Percentiles rank a stretch among this genome's conserved stretches.
Evolutionary conservation across 2,797 vertebrate genomes (phyloP).

Genomic region (Gila robusta): DNA sequence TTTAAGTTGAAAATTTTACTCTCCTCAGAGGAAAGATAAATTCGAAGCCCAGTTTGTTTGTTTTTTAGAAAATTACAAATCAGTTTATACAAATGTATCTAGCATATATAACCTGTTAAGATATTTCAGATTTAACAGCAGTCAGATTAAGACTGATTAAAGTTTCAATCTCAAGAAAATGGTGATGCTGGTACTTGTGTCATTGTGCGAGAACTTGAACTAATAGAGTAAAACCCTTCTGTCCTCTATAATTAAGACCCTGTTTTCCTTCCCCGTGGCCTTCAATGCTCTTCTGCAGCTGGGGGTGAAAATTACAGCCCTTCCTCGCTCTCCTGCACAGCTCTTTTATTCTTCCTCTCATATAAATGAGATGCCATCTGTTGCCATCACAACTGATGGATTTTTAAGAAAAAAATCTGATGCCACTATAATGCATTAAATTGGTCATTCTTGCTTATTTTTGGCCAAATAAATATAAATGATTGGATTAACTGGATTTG

Average conservation of each 20-base stretch:
- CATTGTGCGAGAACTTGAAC: constrained; percentile 52
- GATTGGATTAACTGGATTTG: neutral
- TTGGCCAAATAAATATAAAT: constrained; percentile 9
- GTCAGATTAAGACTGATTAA: constrained; percentile 12
- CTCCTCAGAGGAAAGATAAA: neutral
- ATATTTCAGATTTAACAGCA: neutral
- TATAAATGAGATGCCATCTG: constrained; percentile 45
- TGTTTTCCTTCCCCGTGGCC: constrained; percentile 50
- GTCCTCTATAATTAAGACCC: constrained; percentile 74
- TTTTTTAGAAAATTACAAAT: neutral
- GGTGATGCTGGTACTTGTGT: neutral
- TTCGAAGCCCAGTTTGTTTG: neutral
- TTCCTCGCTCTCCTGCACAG: constrained; percentile 30
- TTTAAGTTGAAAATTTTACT: neutral
- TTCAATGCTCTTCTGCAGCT: constrained; percentile 59
- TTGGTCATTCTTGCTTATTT: constrained; percentile 19
- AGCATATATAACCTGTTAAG: neutral
- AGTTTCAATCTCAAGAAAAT: neutral
- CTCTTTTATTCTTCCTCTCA: constrained; percentile 37
- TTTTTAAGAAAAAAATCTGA: neutral
- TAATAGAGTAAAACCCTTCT: constrained; percentile 61
- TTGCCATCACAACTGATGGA: constrained; percentile 41
- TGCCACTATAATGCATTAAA: constrained; percentile 8
- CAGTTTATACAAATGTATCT: neutral
- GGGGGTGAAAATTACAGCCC: constrained; percentile 73